These are phyloP conservation scores for Callaeas wilsoni DNA, from an alignment of 2,113 vertebrate species.

Conservation along the genomic window DNA sequence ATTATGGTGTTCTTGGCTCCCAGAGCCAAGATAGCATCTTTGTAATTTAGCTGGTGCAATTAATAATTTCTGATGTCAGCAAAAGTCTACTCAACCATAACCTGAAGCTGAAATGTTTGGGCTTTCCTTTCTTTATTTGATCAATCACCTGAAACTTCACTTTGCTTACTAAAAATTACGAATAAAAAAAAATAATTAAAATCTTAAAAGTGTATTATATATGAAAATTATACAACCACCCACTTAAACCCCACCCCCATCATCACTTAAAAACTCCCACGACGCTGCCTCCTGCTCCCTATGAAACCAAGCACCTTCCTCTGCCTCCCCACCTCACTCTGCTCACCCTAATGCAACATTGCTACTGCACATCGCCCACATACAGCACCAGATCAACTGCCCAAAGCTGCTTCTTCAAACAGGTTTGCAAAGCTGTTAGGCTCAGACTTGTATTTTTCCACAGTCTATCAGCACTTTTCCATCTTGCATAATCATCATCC, in stretches of 20 bases:
- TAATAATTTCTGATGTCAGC: slow-evolving; percentile 58
- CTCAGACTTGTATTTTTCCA: slow-evolving; percentile 29
- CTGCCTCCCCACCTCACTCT: neutral
- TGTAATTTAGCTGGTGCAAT: slow-evolving; percentile 50
- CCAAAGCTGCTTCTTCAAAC: neutral
- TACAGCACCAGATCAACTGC: neutral
- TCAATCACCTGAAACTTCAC: slow-evolving; percentile 37
- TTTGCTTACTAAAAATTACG: neutral
- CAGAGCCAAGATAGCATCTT: slow-evolving; percentile 41
- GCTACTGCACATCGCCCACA: neutral
- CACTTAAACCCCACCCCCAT: neutral
- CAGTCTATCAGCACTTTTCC: slow-evolving; percentile 26
- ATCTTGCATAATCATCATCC: neutral
- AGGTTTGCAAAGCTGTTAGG: neutral
- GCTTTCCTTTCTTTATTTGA: slow-evolving; percentile 36
- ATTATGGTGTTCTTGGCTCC: slow-evolving; percentile 20
- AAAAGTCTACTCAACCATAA: slow-evolving; percentile 27
- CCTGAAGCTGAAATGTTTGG: neutral
- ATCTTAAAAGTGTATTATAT: neutral
- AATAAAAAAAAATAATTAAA: neutral
- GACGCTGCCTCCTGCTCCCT: neutral
- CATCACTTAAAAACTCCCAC: neutral
- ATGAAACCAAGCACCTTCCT: neutral
- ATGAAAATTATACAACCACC: neutral
- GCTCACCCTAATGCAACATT: rapidly evolving